phyloP scores from a whole-genome alignment of 2,113 vertebrate species.

The Synodontis membranacea region DNA sequence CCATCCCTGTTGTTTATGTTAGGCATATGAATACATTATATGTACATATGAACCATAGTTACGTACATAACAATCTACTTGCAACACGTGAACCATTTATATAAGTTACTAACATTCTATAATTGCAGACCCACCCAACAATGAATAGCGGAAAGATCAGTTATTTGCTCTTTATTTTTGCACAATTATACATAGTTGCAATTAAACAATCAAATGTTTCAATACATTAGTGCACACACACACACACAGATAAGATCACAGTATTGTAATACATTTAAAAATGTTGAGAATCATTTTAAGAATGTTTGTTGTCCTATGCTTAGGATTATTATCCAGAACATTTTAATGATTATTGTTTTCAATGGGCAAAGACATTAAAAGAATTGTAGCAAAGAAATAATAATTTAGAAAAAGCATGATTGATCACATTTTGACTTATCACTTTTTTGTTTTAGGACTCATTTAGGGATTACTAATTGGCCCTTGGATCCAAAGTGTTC shows the following conservation, averaged over 20 bases:
- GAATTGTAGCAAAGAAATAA: slow-evolving; percentile 20
- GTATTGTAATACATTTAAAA: slow-evolving; percentile 31
- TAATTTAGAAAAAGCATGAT: slow-evolving; percentile 26
- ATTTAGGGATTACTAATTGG: neutral
- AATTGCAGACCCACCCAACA: neutral
- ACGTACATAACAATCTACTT: neutral
- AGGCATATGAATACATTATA: neutral
- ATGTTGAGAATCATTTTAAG: neutral
- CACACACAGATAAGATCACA: slow-evolving; percentile 30
- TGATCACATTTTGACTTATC: neutral
- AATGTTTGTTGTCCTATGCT: slow-evolving; percentile 11
- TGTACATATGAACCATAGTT: neutral
- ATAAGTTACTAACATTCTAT: too few species aligned
- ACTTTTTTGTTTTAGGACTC: neutral
- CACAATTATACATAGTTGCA: slow-evolving; percentile 39
- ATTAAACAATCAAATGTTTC: slow-evolving; percentile 34
- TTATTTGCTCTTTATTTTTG: slow-evolving; percentile 40
- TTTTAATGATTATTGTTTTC: slow-evolving; percentile 1
- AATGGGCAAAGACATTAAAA: slow-evolving; percentile 8
- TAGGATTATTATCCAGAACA: neutral
- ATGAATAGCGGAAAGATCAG: neutral
- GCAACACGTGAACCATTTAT: neutral
- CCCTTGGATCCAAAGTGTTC: neutral
- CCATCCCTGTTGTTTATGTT: neutral
- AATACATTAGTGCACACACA: slow-evolving; percentile 37